A percentile compares a stretch with the other conserved stretches of the same genome.
phyloP scores from a whole-genome alignment of 2,888 invertebrate species.

The Mythimna ferrago region DNA sequence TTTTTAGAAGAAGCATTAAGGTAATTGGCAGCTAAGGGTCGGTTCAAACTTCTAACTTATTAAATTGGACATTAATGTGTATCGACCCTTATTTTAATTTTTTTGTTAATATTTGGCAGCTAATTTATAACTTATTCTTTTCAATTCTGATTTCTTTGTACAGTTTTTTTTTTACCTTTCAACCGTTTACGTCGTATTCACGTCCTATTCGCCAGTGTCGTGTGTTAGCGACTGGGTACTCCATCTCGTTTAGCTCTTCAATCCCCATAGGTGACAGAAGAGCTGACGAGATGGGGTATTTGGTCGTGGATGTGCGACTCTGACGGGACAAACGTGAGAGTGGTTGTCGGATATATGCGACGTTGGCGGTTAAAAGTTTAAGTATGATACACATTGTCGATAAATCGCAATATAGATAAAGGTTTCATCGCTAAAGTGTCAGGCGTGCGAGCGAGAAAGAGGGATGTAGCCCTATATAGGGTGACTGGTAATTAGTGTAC shows the following conservation, averaged over 20 bases:
- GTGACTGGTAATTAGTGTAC: no score
- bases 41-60: constrained; percentile 40
- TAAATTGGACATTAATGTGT: constrained; percentile 24
- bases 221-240: no score
- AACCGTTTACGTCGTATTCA: neutral
- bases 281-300: no score
- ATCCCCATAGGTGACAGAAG: no score
- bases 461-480: no score
- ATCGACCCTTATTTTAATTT: constrained; percentile 12
- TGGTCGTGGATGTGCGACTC: no score
- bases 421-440: no score
- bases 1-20: constrained; percentile 62
- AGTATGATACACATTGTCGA: constrained; percentile 30
- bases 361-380: neutral
- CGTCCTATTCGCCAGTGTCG: no score
- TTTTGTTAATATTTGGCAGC: constrained; percentile 50
- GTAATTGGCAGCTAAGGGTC: constrained; percentile 58
- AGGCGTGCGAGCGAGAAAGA: no score
- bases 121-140: constrained; percentile 25
- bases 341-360: no score
- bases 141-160: constrained; percentile 32
- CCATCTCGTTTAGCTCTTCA: no score
- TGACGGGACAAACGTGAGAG: no score
- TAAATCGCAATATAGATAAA: neutral
- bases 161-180: constrained; percentile 33